These are phyloP conservation scores for Cheilosia soror DNA, from an alignment of 2,888 invertebrate genomes.

Conservation along the genomic window DNA sequence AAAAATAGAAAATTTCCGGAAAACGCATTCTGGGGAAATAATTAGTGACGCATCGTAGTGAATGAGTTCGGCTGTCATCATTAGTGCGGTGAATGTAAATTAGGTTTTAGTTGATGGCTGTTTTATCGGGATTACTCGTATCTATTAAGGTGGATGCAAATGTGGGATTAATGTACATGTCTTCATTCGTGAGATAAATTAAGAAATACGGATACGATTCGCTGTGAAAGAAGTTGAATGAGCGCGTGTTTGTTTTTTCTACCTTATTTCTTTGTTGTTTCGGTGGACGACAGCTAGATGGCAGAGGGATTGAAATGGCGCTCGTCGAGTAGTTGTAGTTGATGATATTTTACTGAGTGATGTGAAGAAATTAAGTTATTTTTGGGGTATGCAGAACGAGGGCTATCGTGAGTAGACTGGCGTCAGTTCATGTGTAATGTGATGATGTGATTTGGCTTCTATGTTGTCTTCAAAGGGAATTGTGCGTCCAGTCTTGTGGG, in stretches of 20 bases:
- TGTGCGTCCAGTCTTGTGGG: not conserved
- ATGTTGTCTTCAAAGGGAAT: slow-evolving; percentile 8
- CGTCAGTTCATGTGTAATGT: slow-evolving; percentile 10
- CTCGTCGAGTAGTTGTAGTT: slow-evolving; percentile 12
- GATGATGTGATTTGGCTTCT: slow-evolving; percentile 28
- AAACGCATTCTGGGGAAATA: slow-evolving; percentile 36
- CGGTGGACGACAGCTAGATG: slow-evolving; percentile 55
- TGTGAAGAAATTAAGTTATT: slow-evolving; percentile 36
- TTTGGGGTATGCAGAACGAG: not conserved
- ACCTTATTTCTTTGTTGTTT: slow-evolving; percentile 48
- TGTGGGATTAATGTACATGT: slow-evolving; percentile 29
- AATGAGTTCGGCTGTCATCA: slow-evolving; percentile 67
- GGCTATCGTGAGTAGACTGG: not conserved
- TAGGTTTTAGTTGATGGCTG: slow-evolving; percentile 58
- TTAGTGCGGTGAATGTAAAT: slow-evolving; percentile 68
- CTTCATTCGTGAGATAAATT: slow-evolving; percentile 18
- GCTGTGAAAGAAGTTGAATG: not conserved
- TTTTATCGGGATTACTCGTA: slow-evolving; percentile 16
- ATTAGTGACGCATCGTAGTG: slow-evolving; percentile 57
- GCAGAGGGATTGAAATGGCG: slow-evolving; percentile 25
- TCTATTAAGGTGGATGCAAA: slow-evolving; percentile 34
- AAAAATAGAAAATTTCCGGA: slow-evolving; percentile 36
- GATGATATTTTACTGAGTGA: slow-evolving; percentile 27
- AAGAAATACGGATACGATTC: slow-evolving; percentile 27
- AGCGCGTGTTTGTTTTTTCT: slow-evolving; percentile 1